phyloP scores from a whole-genome alignment of 2,113 vertebrate species.

The Todiramphus saurophagus region DNA sequence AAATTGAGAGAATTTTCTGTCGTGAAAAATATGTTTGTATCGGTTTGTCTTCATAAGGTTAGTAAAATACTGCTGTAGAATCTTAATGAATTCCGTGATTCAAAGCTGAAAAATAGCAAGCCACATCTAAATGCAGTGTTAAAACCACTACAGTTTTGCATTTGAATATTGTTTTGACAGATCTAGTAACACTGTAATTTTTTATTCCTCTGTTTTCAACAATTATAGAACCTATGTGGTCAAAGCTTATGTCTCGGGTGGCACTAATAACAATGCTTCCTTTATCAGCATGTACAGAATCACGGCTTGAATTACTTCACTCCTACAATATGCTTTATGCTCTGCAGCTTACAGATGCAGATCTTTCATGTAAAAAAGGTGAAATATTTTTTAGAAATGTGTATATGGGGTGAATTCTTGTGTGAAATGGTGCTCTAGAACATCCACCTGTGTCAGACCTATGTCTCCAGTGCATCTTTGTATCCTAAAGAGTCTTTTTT shows the following conservation, averaged over 20 bases:
- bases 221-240: neutral
- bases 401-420: neutral
- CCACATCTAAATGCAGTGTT: neutral
- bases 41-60: neutral
- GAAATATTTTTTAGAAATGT: neutral
- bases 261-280: neutral
- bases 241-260: neutral
- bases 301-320: neutral
- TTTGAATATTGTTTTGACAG: slow-evolving; percentile 8
- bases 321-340: neutral
- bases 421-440: neutral
- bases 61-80: neutral
- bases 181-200: neutral
- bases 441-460: neutral
- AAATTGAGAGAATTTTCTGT: neutral
- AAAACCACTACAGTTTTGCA: neutral
- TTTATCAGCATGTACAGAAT: neutral
- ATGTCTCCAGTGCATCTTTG: neutral
- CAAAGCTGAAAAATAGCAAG: neutral
- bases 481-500: neutral
- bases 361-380: neutral
- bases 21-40: neutral
- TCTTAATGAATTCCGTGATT: neutral
- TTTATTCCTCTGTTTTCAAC: neutral
- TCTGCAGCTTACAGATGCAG: neutral